Percentiles rank a stretch among this genome's conserved stretches.
Conservation (phyloP, 2,888 invertebrate genomes). For the Odontothrips loti region DNA sequence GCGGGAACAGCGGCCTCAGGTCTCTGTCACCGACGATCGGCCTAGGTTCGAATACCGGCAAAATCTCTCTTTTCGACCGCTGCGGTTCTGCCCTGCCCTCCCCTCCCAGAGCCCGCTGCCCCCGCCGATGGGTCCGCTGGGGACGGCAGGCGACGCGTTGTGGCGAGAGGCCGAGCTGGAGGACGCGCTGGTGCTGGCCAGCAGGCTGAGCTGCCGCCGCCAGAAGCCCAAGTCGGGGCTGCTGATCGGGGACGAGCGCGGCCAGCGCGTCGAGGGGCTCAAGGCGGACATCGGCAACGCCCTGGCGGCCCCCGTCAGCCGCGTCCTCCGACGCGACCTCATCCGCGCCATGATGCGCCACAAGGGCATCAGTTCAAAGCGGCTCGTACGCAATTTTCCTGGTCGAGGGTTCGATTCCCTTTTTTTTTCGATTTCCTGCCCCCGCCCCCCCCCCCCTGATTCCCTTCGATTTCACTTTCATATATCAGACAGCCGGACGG, state of each 20-base stretch:
- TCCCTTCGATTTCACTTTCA: too few species aligned
- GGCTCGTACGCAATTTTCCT: not conserved
- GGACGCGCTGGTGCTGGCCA: constrained; percentile 12
- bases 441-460: too few species aligned
- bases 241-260: not conserved
- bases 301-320: not conserved
- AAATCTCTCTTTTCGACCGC: not conserved
- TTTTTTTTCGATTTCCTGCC: too few species aligned
- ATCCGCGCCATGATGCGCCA: not conserved
- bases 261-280: constrained; percentile 10
- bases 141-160: constrained; percentile 2
- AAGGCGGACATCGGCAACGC: constrained; percentile 13
- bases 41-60: not conserved
- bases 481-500: not conserved
- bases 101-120: not conserved
- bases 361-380: not conserved
- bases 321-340: not conserved
- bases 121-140: not conserved
- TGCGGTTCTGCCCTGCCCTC: too few species aligned
- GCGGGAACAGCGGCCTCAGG: not conserved
- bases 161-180: constrained; percentile 16
- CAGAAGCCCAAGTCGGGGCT: not conserved
- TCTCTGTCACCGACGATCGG: not conserved
- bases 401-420: too few species aligned
- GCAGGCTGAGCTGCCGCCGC: not conserved